These are phyloP conservation scores for Zaprionus nigranus DNA, from an alignment of 1,140 invertebrate genomes.

Conservation along the genomic window DNA sequence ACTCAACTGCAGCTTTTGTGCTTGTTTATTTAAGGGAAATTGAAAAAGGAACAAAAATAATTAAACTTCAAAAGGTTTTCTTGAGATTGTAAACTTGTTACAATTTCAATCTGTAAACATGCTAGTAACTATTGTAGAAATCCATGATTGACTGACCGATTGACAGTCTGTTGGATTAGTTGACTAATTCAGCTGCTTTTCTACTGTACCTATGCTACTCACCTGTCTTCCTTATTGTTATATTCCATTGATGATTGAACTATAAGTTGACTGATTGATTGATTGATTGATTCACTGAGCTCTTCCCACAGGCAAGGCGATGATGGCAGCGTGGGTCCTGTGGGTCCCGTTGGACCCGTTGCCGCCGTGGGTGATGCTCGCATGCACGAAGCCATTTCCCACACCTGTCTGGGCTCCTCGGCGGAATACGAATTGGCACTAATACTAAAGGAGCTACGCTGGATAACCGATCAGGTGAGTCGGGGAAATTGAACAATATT, in stretches of 20 bases:
- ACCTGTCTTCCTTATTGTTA: neutral
- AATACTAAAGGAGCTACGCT: slow-evolving; percentile 97
- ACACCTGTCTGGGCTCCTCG: slow-evolving; percentile 87
- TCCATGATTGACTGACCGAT: neutral
- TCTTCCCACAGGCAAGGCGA: slow-evolving; percentile 73
- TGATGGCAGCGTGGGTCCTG: slow-evolving; percentile 85
- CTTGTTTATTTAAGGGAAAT: too few relatives aligned
- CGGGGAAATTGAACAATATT: neutral
- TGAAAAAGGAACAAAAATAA: too few relatives aligned
- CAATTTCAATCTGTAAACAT: too few relatives aligned
- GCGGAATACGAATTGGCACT: slow-evolving; percentile 94
- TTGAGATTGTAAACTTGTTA: too few relatives aligned
- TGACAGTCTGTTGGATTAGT: too few relatives aligned
- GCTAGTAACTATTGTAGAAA: too few relatives aligned
- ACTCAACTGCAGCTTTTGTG: too few relatives aligned
- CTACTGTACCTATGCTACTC: too few relatives aligned
- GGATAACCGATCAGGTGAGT: slow-evolving; percentile 88
- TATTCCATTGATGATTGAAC: neutral
- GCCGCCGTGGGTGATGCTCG: slow-evolving; percentile 74
- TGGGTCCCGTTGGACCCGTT: slow-evolving; percentile 85
- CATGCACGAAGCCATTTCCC: slow-evolving; percentile 84
- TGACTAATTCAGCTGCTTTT: too few relatives aligned
- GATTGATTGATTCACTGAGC: slow-evolving; percentile 31
- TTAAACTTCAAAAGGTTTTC: too few relatives aligned
- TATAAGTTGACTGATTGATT: slow-evolving; percentile 18